phyloP scores from a whole-genome alignment of 2,888 invertebrate genomes.

The Dicyrtomina minuta region DNA sequence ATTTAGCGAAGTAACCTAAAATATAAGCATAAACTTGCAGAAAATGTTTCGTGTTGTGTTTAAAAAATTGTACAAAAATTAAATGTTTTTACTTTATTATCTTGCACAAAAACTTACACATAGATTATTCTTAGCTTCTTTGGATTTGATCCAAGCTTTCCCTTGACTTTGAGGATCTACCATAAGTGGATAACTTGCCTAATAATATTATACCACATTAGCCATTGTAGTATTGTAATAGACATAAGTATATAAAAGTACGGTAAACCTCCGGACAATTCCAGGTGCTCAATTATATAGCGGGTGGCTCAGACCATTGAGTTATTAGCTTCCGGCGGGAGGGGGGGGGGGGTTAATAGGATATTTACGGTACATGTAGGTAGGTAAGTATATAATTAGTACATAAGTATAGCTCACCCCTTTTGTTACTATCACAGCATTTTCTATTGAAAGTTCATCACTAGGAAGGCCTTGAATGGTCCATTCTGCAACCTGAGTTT shows the following conservation, averaged over 20 bases:
- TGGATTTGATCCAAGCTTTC: constrained; percentile 83
- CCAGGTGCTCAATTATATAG: too few species aligned
- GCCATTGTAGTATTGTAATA: too few species aligned
- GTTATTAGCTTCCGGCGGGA: too few species aligned
- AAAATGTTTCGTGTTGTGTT: too few species aligned
- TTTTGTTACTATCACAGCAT: constrained; percentile 86
- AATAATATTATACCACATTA: too few species aligned
- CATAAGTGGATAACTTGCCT: constrained; percentile 76
- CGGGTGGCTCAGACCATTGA: too few species aligned
- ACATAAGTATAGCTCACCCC: constrained; percentile 77
- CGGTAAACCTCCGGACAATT: too few species aligned
- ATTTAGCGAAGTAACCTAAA: constrained; percentile 86
- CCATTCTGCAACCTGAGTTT: constrained; percentile 90
- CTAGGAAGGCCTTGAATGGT: constrained; percentile 84
- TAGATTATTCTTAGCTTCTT: constrained; percentile 83
- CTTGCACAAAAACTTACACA: constrained; percentile 57
- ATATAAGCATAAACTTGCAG: too few species aligned
- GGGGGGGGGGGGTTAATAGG: too few species aligned
- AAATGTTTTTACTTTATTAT: neutral
- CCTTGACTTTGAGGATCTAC: constrained; percentile 94
- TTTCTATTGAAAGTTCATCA: constrained; percentile 86
- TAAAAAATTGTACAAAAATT: neutral
- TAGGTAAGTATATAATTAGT: too few species aligned
- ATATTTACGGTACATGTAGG: too few species aligned
- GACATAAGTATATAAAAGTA: too few species aligned